Base-by-base conservation (phyloP, 2,797 vertebrate genomes). In the Cheirogaleus major region DNA sequence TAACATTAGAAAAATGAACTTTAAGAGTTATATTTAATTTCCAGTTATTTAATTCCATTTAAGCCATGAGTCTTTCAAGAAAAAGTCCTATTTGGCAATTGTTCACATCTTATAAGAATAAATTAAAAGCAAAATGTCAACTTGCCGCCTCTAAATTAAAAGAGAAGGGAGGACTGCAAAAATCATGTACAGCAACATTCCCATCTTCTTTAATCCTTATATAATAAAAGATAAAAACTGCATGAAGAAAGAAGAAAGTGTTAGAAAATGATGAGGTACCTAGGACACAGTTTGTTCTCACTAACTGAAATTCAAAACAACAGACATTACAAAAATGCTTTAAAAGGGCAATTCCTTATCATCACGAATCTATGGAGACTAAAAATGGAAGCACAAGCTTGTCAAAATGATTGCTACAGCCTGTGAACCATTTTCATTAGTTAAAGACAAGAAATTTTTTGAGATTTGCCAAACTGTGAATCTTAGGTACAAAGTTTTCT, bases 111-210 rank as follows among this genome's bases (percentile, higher is more conserved):
- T 92, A 75, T 35, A 89, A 91, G 63, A 91, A 72, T 79, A 92
- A 89, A 93, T 94, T 97, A 82, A 89, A 97, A 84, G 25, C 43
- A 91, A 96, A 96, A 93, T 96, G 84, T 96, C 76, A 93, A 82
- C 50, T 52, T 95, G 38, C 59, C 57, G 57, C 78, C 72, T 96
- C 23, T 81, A 92, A 97, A 76, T 84, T 95, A 75, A 96, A 79
- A 70, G 70, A 92, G 52, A 89, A 87, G 12, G 35, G 38, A 94
- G 90, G 85, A 27, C 0, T 87, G 38, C 43, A 91, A 87, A 96
- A 97, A 41, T 81, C 41, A 91, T 43, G 52, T 82, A 63, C 20
- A 96, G 45, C 23, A 88, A 85, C 23, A 79, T 61, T 95, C 20
- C 22, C 63, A 90, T 88, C 50, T 84, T 92, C 43, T 38, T 96